A percentile compares a stretch with the other conserved stretches of the same genome.
These are phyloP conservation scores for Dicycla oo DNA, from an alignment of 2,888 invertebrate genomes.

Conservation along the genomic window DNA sequence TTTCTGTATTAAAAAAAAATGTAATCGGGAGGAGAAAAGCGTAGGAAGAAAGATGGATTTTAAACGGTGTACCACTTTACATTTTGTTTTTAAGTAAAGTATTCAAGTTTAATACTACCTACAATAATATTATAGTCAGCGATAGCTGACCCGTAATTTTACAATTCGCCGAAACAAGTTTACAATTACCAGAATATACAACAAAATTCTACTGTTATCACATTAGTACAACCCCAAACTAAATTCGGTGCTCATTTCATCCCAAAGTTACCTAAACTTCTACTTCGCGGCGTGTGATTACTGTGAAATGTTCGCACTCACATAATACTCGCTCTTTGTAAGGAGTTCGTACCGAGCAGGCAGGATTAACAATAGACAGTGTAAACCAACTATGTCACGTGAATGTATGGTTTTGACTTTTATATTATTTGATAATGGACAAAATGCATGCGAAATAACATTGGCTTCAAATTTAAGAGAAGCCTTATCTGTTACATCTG, in stretches of 20 bases:
- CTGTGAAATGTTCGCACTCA: conserved; percentile 30
- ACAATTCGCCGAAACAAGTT: neutral
- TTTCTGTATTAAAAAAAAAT: no score
- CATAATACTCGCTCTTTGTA: neutral
- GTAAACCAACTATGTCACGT: neutral
- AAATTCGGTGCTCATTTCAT: conserved; percentile 22
- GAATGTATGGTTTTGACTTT: neutral
- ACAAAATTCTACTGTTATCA: conserved; percentile 11
- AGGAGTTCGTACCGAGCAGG: neutral
- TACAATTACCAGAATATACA: conserved; percentile 13
- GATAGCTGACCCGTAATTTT: no score
- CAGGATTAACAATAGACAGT: neutral
- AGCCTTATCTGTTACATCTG: neutral
- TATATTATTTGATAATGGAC: no score
- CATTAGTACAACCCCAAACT: conserved; percentile 28
- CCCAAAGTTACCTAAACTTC: conserved; percentile 29
- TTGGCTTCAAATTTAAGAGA: neutral
- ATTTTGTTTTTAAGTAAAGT: neutral
- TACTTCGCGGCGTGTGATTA: conserved; percentile 27
- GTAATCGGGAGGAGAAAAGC: no score
- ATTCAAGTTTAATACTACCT: neutral
- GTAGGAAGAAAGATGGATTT: no score
- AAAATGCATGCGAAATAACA: no score
- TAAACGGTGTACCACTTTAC: neutral
- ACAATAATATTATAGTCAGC: no score